Percentiles rank a stretch among this genome's conserved stretches.
Evolutionary conservation across 2,797 vertebrate species (phyloP).

Genomic region (Diglossa cyanea): DNA sequence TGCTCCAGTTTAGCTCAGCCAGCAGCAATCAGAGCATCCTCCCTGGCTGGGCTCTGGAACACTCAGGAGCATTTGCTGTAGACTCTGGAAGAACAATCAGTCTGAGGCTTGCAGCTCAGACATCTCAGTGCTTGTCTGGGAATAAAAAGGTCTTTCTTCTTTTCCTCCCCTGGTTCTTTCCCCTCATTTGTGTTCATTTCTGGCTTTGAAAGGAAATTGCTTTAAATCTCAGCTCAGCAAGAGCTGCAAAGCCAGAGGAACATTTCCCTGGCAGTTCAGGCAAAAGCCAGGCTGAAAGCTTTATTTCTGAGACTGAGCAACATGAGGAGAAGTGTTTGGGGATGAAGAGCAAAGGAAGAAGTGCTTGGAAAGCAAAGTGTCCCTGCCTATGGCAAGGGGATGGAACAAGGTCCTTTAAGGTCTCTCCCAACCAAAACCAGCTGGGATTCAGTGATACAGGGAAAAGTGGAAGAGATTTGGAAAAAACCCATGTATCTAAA

Average conservation of each 20-base stretch:
- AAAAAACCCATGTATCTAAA: neutral
- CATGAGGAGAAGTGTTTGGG: neutral
- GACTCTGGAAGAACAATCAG: neutral
- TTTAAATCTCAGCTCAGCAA: slow-evolving; percentile 31
- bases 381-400: neutral
- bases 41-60: neutral
- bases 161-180: neutral
- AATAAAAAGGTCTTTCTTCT: slow-evolving; percentile 9
- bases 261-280: neutral
- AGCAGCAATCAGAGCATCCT: neutral
- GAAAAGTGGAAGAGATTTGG: neutral
- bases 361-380: neutral
- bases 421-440: neutral
- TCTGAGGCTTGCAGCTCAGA: slow-evolving; percentile 37
- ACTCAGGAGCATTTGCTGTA: neutral
- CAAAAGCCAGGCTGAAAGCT: neutral
- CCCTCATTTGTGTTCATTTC: slow-evolving; percentile 39
- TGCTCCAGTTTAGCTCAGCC: neutral
- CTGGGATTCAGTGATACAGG: neutral
- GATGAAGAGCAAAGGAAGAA: neutral
- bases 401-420: neutral
- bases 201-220: slow-evolving; percentile 56
- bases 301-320: neutral
- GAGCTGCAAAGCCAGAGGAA: slow-evolving; percentile 34
- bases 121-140: neutral